Evolutionary conservation across 2,113 vertebrate genomes (phyloP), one percentile per base, ranked within the genome.

Genomic region (Tauraco erythrolophus): DNA sequence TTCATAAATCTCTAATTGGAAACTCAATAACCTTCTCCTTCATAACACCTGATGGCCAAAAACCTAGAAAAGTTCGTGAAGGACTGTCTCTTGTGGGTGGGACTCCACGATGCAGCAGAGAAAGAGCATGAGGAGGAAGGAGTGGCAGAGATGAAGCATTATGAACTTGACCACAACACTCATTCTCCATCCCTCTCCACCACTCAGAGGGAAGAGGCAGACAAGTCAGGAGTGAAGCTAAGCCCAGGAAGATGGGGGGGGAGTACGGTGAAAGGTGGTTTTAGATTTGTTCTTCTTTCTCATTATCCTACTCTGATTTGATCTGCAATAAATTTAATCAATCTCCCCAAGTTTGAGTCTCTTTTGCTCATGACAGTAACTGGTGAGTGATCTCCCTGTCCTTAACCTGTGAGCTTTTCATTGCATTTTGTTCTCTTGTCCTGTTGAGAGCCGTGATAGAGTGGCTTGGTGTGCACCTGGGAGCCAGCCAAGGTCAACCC

Each of bases 391-490:
- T 41, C 39, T 46, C 41, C 11, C 48, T 15, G 4, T 25, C 50
- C n/a, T 25, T 39, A 12, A 10, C 16, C 56, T 9, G 24, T 1
- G 9, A 86, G 25, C 2, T 69, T 77, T 82, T 15, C 7, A 3
- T 4, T 37, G 1, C 56, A 41, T 51, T 41, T 84, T 88, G 18
- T 53, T 35, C 10, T n/a, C 14, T 56, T 13, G n/a, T 54, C 5
- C 48, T 45, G 15, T 30, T 16, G 21, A 78, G 22, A 4, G 9
- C 7, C 76, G 54, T 22, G n/a, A 11, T 7, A 45, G 37, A 65
- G 24, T 0, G 0, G 14, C 22, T 48, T n/a, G 33, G 19, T 21
- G 56, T 9, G 28, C 51, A 76, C 25, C 19, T 18, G 12, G 21
- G 4, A 10, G 37, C 25, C 22, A 79, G 50, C 10, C 71, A 61